A percentile compares a stretch with the other conserved stretches of the same genome.
phyloP scores from a whole-genome alignment of 2,113 vertebrate genomes.

The Delphinus delphis region DNA sequence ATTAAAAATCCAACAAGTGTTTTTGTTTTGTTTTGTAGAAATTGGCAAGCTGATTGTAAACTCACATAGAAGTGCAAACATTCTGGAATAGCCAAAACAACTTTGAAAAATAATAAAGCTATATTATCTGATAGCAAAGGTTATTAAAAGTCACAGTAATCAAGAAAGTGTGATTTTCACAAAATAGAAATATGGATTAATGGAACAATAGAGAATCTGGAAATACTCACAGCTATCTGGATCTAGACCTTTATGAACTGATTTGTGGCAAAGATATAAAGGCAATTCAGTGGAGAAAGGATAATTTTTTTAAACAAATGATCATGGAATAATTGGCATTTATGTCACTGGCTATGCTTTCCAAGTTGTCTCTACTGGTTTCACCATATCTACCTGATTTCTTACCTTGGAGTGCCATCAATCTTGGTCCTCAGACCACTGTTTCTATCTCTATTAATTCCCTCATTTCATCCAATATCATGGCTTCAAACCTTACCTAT shows the following conservation, averaged over 20 bases:
- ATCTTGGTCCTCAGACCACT: neutral
- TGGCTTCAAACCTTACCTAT: neutral
- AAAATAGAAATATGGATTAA: neutral
- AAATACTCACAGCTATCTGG: neutral
- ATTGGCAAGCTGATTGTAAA: neutral
- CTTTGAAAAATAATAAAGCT: neutral
- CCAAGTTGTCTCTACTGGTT: neutral
- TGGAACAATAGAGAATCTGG: neutral
- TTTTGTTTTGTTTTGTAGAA: neutral
- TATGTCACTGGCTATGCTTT: neutral
- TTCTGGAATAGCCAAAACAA: neutral
- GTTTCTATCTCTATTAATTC: neutral
- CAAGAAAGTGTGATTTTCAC: neutral
- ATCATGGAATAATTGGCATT: neutral
- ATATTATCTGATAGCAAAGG: neutral
- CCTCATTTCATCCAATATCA: neutral
- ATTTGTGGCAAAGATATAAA: neutral
- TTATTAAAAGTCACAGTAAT: neutral
- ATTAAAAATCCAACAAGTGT: neutral
- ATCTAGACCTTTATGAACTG: neutral
- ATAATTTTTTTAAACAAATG: neutral
- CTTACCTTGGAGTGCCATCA: neutral
- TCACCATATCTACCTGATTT: neutral
- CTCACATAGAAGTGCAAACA: neutral
- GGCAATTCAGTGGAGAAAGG: neutral